Evolutionary conservation across 2,888 invertebrate genomes (phyloP), one percentile per base, ranked within the genome.

Genomic region (Drosophila mettleri): DNA sequence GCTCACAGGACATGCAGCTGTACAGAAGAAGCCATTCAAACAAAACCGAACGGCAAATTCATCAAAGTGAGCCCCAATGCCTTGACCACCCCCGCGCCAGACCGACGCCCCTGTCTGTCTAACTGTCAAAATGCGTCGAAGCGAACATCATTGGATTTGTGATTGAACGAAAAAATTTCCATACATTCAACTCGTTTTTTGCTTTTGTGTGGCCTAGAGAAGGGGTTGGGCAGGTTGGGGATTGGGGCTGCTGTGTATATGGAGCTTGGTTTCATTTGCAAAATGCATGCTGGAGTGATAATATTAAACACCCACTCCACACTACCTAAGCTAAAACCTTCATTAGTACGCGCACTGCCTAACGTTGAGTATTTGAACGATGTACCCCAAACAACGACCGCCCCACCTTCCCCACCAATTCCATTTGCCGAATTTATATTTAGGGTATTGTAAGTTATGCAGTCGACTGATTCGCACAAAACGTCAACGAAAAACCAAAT

Each of bases 61-160:
- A 83, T 83, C 83, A 83, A 83, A 83, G 84, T 71, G 72, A 68
- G 58, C 51, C 62, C 38, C 52, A 43, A 22, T 20, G 31, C 12
- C 58, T 1, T 31, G 34, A 9, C 7, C 34, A 9, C 31, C 7
- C 34, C 16, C 12, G 4, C 20, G 8, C 38, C 31, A 46, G 29
- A n/a, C 45, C 39, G 39, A 31, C 34, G 46, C 46, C 59, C 58
- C 51, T 57, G 74, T 69, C 84, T 69, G 71, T 70, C 72, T 80
- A 88, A 89, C 90, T 90, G 91, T 91, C 88, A 90, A 90, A 89
- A 91, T 91, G 84, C 89, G 87, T 88, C 89, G 78, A 90, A 88
- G 90, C 90, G 91, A 86, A 91, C 91, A 90, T 90, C 91, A 91
- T 90, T 89, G 89, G 86, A 90, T 90, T 90, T 91, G 85, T 83